Evolutionary conservation across 2,888 invertebrate genomes (phyloP), one percentile per base, ranked within the genome.

Genomic region (Hirtodrosophila trivittata): DNA sequence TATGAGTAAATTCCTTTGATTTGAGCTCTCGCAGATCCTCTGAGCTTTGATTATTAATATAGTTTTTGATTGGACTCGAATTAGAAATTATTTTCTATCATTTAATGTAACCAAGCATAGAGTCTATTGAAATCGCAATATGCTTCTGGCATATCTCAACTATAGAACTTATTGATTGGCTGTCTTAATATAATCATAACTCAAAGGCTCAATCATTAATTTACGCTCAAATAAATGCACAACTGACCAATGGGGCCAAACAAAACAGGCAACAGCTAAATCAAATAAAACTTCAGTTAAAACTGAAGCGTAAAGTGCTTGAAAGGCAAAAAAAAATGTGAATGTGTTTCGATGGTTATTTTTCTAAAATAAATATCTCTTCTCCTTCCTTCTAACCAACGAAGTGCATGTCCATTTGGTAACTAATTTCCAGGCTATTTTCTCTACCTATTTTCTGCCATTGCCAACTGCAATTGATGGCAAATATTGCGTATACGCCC

Each of bases 401-500:
- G 37, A 18, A 43, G 55, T 56, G 46, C 42, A 39, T 49, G 35
- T 45, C 47, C 76, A 64, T 80, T 70, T 77, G 74, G 77, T 74
- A 47, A 67, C 81, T 81, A 81, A 81, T 81, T 70, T 64, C 41
- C 75, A 66, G 63, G 25, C 63, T 66, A 68, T 73, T 68, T 81
- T 41, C 55, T 54, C 42, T 46, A n/a, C 32, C 32, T 12, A 37
- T 16, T 51, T 56, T 16, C 21, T 33, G 32, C 37, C 33, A 13
- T 50, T 55, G 47, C 59, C 42, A 57, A 77, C 81, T 84, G 80
- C 80, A 81, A 84, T 84, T 80, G 84, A 81, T 75, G 66, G 84
- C 75, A 80, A 80, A 80, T 77, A 80, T 80, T 84, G 86, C 81
- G 84, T 84, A 86, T 81, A 80, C 86, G 84, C 66, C 69, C 54